Percentiles rank a stretch among this genome's conserved stretches.
Evolutionary conservation across 2,888 invertebrate genomes (phyloP).

Genomic region (Cepaea hortensis): DNA sequence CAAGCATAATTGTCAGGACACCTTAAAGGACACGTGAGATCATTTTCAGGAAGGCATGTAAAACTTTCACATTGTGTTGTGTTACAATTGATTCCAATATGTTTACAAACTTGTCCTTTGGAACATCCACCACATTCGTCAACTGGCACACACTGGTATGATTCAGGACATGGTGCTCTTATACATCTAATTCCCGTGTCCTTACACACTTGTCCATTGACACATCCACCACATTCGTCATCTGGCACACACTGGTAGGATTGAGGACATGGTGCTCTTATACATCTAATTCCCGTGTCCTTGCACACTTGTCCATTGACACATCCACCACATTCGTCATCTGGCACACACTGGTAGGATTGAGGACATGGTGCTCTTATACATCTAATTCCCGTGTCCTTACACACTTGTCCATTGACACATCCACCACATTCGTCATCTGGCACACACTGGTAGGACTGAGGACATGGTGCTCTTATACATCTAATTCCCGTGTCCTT

Average conservation of each 20-base stretch:
- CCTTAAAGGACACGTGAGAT: background rate
- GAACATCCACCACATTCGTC: slow-evolving; percentile 24
- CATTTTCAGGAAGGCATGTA: background rate
- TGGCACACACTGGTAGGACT: background rate
- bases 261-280: background rate
- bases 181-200: background rate
- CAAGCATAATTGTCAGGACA: background rate
- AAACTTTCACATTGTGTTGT: background rate
- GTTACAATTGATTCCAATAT: background rate
- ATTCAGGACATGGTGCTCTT: background rate
- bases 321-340: slow-evolving; percentile 27
- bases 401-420: slow-evolving; percentile 10
- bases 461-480: background rate
- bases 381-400: slow-evolving; percentile 15
- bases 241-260: slow-evolving; percentile 16
- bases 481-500: background rate
- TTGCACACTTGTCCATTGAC: background rate
- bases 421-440: slow-evolving; percentile 13
- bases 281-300: slow-evolving; percentile 10
- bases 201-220: slow-evolving; percentile 5
- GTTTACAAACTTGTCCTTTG: slow-evolving; percentile 11
- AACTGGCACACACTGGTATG: slow-evolving; percentile 5
- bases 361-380: background rate
- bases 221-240: slow-evolving; percentile 26
- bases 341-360: slow-evolving; percentile 4